Percentiles rank a stretch among this genome's conserved stretches.
These are phyloP conservation scores for Brachypteracias leptosomus DNA, from an alignment of 2,113 vertebrate species.

Conservation along the genomic window DNA sequence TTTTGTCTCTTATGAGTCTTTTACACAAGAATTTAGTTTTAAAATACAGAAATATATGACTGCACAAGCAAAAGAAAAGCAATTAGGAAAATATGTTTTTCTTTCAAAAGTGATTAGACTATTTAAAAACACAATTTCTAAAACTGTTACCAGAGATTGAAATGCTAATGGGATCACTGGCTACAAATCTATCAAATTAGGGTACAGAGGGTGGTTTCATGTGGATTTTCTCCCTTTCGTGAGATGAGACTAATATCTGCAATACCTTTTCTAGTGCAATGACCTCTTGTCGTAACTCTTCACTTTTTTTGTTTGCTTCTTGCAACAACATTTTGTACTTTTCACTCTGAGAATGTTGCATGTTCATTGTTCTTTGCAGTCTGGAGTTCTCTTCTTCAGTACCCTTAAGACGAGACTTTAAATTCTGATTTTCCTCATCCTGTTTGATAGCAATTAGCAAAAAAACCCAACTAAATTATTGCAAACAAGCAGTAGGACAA, in stretches of 20 bases:
- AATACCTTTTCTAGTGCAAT: constrained; percentile 82
- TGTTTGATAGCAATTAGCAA: constrained; percentile 54
- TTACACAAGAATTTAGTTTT: not conserved
- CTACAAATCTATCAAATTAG: not conserved
- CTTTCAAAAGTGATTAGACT: not conserved
- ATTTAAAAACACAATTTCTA: not conserved
- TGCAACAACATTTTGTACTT: constrained; percentile 85
- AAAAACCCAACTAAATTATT: not conserved
- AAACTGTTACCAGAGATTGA: not conserved
- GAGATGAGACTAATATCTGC: not conserved
- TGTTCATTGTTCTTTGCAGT: constrained; percentile 78
- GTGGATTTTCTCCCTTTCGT: not conserved
- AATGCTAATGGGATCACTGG: not conserved
- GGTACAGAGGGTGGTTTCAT: not conserved
- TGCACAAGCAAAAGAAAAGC: not conserved
- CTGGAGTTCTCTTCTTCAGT: constrained; percentile 79
- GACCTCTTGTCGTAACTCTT: constrained; percentile 83
- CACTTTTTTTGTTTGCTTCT: constrained; percentile 80
- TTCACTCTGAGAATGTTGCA: constrained; percentile 84
- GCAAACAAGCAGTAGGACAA: not conserved
- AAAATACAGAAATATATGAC: not conserved
- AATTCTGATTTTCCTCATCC: constrained; percentile 86
- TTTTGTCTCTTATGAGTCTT: not conserved
- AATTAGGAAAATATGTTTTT: not conserved
- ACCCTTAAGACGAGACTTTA: constrained; percentile 81